phyloP scores from a whole-genome alignment of 1,140 invertebrate species.

The Pinna nobilis region DNA sequence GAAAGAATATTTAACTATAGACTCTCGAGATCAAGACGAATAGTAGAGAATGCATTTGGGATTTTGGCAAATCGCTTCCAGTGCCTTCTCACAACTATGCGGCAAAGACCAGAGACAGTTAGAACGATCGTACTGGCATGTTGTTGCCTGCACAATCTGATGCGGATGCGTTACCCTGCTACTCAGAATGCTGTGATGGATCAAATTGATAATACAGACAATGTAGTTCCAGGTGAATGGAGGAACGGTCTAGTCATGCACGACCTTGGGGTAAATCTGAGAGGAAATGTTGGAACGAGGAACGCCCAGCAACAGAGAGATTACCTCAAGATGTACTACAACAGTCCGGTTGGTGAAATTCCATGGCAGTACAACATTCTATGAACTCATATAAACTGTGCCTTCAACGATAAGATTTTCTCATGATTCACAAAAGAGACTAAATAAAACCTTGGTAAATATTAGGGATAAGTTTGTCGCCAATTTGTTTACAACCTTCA shows the following conservation, averaged over 20 bases:
- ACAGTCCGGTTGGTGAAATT: too few relatives aligned
- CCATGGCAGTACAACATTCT: too few relatives aligned
- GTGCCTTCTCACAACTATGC: constrained; percentile 20
- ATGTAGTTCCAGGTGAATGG: constrained; percentile 40
- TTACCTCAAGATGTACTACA: too few relatives aligned
- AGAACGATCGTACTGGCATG: constrained; percentile 23
- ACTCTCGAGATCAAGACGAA: constrained; percentile 39
- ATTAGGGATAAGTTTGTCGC: too few relatives aligned
- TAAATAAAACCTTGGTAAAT: too few relatives aligned
- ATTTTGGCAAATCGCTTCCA: constrained; percentile 47
- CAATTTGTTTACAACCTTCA: too few relatives aligned
- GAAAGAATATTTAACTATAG: constrained; percentile 75
- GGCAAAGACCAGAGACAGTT: constrained; percentile 26
- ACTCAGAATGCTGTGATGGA: constrained; percentile 30
- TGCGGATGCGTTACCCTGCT: constrained; percentile 39
- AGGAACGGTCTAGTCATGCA: constrained; percentile 1
- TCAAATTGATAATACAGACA: constrained; percentile 34
- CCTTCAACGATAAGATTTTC: too few relatives aligned
- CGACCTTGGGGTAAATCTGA: background rate
- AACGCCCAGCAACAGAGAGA: constrained; percentile 25
- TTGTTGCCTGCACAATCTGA: constrained; percentile 37
- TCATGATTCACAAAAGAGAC: too few relatives aligned
- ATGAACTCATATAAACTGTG: too few relatives aligned
- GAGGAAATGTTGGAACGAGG: constrained; percentile 9
- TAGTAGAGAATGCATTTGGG: constrained; percentile 55